phyloP scores from a whole-genome alignment of 2,797 vertebrate genomes.

The Eidolon dupreanum region DNA sequence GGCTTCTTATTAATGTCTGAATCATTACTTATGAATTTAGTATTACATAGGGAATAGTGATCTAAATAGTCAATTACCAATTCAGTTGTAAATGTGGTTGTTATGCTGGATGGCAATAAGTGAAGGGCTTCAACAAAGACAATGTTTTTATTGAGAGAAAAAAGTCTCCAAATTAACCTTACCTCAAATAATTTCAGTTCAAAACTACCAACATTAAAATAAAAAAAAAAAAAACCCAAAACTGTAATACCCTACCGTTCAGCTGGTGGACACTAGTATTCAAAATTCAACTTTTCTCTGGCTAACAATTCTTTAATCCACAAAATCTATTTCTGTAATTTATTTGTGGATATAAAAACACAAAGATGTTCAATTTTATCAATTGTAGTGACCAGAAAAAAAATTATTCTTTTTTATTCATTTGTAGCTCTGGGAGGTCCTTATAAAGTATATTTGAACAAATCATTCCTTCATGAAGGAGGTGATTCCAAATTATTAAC shows the following conservation, averaged over 20 bases:
- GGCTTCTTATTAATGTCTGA: constrained; percentile 13
- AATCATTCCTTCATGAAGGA: neutral
- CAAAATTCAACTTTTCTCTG: neutral
- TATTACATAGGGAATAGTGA: neutral
- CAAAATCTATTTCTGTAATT: neutral
- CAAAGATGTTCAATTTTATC: neutral
- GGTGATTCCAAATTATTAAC: neutral
- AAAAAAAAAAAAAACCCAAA: neutral
- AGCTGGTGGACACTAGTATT: neutral
- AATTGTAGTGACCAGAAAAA: neutral
- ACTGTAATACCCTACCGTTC: neutral
- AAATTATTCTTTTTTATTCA: neutral
- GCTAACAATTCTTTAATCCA: neutral
- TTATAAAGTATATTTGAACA: neutral
- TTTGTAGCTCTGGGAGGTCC: neutral
- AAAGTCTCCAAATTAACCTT: neutral
- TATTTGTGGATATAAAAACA: neutral
- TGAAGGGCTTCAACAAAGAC: neutral
- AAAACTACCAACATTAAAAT: neutral
- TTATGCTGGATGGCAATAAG: neutral
- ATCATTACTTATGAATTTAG: neutral
- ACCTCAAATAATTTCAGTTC: neutral
- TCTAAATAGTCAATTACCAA: neutral
- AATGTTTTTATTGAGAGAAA: neutral
- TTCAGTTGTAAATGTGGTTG: neutral